Percentiles rank a stretch among this genome's conserved stretches.
phyloP scores from a whole-genome alignment of 2,888 invertebrate species.

The Dasypogon diadema region DNA sequence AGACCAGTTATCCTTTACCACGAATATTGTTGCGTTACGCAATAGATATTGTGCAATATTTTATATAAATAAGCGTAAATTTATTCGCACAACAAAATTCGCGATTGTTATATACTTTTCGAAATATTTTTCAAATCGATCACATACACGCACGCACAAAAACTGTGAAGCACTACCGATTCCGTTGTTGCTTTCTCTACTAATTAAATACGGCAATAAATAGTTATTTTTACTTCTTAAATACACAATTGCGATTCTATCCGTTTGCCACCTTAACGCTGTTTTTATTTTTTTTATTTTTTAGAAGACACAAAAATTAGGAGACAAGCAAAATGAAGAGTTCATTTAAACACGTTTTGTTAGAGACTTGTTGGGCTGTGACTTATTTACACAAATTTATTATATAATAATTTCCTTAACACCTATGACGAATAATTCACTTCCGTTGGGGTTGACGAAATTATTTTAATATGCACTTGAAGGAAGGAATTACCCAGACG shows the following conservation, averaged over 20 bases:
- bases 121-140: neutral
- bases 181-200: neutral
- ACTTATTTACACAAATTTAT: neutral
- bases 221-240: too few relatives aligned
- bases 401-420: too few relatives aligned
- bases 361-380: neutral
- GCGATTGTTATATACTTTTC: neutral
- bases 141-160: neutral
- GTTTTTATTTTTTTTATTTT: neutral
- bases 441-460: neutral
- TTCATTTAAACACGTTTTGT: neutral
- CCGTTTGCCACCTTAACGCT: neutral
- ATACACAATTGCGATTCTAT: neutral
- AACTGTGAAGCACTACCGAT: neutral
- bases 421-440: neutral
- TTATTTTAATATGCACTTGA: neutral
- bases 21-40: slow-evolving; percentile 25
- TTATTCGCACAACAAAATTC: neutral
- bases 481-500: neutral
- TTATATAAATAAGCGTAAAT: neutral
- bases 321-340: neutral
- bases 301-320: neutral
- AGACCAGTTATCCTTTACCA: neutral
- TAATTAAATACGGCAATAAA: too few relatives aligned
- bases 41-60: slow-evolving; percentile 24